phyloP scores from a whole-genome alignment of 2,797 vertebrate species.

The Crax fasciolata region DNA sequence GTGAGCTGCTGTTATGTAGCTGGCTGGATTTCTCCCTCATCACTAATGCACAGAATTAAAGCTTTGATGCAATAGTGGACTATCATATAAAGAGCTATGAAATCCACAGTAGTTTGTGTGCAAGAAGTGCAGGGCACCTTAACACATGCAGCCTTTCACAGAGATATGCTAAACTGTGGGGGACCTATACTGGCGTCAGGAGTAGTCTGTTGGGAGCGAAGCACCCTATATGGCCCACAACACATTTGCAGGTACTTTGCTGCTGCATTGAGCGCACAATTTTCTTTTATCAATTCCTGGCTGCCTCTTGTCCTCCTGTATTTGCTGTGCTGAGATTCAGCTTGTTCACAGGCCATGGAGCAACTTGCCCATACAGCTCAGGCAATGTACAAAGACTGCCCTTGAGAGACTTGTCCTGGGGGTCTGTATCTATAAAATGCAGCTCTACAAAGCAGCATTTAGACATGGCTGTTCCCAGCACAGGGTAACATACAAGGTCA shows the following conservation, averaged over 20 bases:
- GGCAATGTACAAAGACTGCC: background rate
- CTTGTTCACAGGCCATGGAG: background rate
- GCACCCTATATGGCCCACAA: background rate
- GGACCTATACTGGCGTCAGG: background rate
- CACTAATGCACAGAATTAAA: fast-evolving
- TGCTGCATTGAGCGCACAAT: fast-evolving
- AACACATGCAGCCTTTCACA: background rate
- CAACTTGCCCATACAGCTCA: background rate
- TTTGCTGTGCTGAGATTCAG: background rate
- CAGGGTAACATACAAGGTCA: background rate
- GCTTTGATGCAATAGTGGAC: background rate
- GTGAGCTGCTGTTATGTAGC: background rate
- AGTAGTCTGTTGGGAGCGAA: background rate
- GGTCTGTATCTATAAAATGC: conserved; percentile 61
- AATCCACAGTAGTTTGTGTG: background rate
- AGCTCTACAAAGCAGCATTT: conserved; percentile 6
- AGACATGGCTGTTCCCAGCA: conserved; percentile 11
- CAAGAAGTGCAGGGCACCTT: background rate
- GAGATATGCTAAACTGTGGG: background rate
- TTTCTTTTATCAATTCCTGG: background rate
- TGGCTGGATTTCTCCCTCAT: background rate
- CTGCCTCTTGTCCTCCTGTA: background rate
- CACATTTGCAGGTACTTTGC: background rate
- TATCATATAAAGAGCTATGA: background rate
- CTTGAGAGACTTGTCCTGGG: conserved; percentile 44